Percentiles rank a stretch among this genome's conserved stretches.
Conservation (phyloP, 2,113 vertebrate genomes). For the Aphyosemion australe region DNA sequence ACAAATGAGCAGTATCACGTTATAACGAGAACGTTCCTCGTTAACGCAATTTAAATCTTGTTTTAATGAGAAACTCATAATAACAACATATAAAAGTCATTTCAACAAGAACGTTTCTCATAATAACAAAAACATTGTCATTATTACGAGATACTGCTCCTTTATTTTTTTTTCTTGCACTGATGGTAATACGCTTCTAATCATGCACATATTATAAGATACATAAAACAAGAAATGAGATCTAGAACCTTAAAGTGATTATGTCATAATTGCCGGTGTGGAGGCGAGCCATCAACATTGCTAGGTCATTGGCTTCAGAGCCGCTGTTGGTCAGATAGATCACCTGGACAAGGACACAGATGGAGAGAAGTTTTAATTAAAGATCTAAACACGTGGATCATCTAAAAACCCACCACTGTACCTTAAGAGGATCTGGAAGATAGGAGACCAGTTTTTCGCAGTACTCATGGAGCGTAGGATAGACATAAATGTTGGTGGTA, state of each 20-base stretch:
- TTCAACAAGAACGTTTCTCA: too few relatives aligned
- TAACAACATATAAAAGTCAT: neutral
- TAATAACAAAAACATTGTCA: too few relatives aligned
- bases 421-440: constrained; percentile 93
- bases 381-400: neutral
- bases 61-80: too few relatives aligned
- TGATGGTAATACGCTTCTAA: too few relatives aligned
- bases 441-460: constrained; percentile 85
- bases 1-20: too few relatives aligned
- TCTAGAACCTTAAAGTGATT: constrained; percentile 86
- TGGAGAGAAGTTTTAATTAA: neutral
- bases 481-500: constrained; percentile 84
- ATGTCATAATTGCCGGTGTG: constrained; percentile 86
- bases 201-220: neutral
- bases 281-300: constrained; percentile 89
- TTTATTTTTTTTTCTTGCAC: too few relatives aligned
- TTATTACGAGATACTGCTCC: too few relatives aligned
- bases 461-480: constrained; percentile 86
- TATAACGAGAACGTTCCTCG: too few relatives aligned
- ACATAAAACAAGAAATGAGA: neutral
- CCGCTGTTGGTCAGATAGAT: constrained; percentile 92
- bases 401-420: constrained; percentile 48
- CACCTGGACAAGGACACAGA: constrained; percentile 76
- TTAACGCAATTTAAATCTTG: too few relatives aligned
- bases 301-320: constrained; percentile 94